Evolutionary conservation across 2,888 invertebrate genomes (phyloP).

Genomic region (Molorchus minor): DNA sequence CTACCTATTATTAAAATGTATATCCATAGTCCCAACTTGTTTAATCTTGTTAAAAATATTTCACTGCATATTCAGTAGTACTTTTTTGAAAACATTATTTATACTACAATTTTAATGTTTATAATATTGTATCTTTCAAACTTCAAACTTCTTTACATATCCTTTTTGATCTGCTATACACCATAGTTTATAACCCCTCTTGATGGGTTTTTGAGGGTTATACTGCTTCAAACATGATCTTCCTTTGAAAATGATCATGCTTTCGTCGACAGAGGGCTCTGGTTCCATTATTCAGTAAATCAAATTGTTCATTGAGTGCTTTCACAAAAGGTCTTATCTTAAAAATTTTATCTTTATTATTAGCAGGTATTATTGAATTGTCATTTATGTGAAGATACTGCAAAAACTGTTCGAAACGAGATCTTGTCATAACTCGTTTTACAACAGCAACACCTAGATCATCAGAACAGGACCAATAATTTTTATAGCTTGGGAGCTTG

Average conservation of each 20-base stretch:
- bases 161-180: slow-evolving; percentile 31
- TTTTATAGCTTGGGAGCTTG: slow-evolving; percentile 29
- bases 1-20: too few species aligned
- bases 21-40: too few species aligned
- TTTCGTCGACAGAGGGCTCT: slow-evolving; percentile 15
- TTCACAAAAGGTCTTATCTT: slow-evolving; percentile 3
- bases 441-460: slow-evolving; percentile 23
- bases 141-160: too few species aligned
- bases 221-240: background rate
- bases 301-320: background rate
- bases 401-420: slow-evolving; percentile 23
- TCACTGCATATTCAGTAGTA: too few species aligned
- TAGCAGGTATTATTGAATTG: slow-evolving; percentile 2
- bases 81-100: too few species aligned
- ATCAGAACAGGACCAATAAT: slow-evolving; percentile 6
- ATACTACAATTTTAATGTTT: too few species aligned
- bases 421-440: slow-evolving; percentile 10
- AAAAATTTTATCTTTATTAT: slow-evolving; percentile 23
- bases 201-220: slow-evolving; percentile 10
- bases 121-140: too few species aligned
- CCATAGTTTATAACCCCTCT: slow-evolving; percentile 36
- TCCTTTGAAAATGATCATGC: slow-evolving; percentile 13
- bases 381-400: slow-evolving; percentile 23
- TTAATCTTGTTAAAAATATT: too few species aligned
- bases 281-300: background rate